Percentiles rank a stretch among this genome's conserved stretches.
These are phyloP conservation scores for Drosophila paracracens DNA, from an alignment of 2,888 invertebrate species.

Conservation along the genomic window DNA sequence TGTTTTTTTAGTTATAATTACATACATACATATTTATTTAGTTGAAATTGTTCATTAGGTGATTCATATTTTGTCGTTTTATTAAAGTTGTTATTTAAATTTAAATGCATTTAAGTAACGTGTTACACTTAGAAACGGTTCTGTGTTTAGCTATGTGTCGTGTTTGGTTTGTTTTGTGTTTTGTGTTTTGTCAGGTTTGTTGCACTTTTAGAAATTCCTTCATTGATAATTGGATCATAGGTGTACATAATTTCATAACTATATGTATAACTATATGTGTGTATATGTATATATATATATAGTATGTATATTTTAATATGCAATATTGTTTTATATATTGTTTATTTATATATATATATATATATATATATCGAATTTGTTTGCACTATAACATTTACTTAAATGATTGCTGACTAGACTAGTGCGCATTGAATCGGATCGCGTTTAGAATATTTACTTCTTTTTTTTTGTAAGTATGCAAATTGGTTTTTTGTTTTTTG, in stretches of 20 bases:
- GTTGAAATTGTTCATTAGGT: constrained; percentile 56
- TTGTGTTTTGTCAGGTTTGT: constrained; percentile 53
- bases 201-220: constrained; percentile 61
- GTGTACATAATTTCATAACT: constrained; percentile 65
- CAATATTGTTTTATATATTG: constrained; percentile 27
- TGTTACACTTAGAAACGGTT: constrained; percentile 67
- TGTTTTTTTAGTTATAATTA: constrained; percentile 35
- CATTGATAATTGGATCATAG: constrained; percentile 43
- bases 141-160: constrained; percentile 45
- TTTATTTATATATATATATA: constrained; percentile 45
- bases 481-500: constrained; percentile 31
- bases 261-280: constrained; percentile 40
- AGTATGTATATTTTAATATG: constrained; percentile 44
- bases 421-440: constrained; percentile 67
- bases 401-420: constrained; percentile 76
- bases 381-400: constrained; percentile 68
- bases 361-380: constrained; percentile 44
- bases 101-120: constrained; percentile 81
- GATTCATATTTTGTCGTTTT: constrained; percentile 37
- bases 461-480: constrained; percentile 55
- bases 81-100: constrained; percentile 63
- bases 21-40: constrained; percentile 51
- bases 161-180: constrained; percentile 11
- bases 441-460: constrained; percentile 55
- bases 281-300: constrained; percentile 35